Evolutionary conservation across 2,888 invertebrate species (phyloP), one percentile per base, ranked within the genome.

Genomic region (Patella depressa): DNA sequence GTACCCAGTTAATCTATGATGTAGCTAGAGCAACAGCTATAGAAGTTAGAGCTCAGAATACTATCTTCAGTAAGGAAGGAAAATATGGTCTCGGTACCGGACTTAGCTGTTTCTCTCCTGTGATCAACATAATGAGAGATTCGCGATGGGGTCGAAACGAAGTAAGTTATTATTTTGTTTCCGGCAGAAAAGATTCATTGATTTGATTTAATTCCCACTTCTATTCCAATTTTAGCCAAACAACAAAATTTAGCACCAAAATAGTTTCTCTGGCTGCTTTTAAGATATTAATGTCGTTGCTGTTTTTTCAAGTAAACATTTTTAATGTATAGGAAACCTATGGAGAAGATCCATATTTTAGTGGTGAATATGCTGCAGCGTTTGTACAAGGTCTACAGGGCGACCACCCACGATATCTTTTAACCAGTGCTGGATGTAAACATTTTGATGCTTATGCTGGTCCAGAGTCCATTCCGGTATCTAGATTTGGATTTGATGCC

Each of bases 61-160:
- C 45, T 9, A 7, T 9, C 45, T 45, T 45, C 45, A 45, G 45
- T 45, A 7, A 45, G 9, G 45, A 45, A 45, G 45, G 45, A 45
- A 45, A 45, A 45, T 45, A 45, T 45, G 45, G 45, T 45, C 45
- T 45, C 45, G 45, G 45, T 45, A 45, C 45, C 9, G 45, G 45
- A 45, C 45, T 45, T 45, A 45, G 45, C 45, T 45, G 45, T 45
- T 45, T 45, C 45, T 45, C 45, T 9, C 45, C 88, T 19, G 88
- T 88, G 59, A 84, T 88, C 75, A 88, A 88, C 83, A 88, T 88
- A 75, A 85, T 87, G 85, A 80, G 88, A 34, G 86, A 88, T 75
- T 88, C 90, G 12, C 80, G 89, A 29, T 90, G 90, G 90, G 90
- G 90, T 34, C 78, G 90, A 78, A 89, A 87, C 79, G 89, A 90